Evolutionary conservation across 2,888 invertebrate species (phyloP).

Genomic region (Silvanus unidentatus): DNA sequence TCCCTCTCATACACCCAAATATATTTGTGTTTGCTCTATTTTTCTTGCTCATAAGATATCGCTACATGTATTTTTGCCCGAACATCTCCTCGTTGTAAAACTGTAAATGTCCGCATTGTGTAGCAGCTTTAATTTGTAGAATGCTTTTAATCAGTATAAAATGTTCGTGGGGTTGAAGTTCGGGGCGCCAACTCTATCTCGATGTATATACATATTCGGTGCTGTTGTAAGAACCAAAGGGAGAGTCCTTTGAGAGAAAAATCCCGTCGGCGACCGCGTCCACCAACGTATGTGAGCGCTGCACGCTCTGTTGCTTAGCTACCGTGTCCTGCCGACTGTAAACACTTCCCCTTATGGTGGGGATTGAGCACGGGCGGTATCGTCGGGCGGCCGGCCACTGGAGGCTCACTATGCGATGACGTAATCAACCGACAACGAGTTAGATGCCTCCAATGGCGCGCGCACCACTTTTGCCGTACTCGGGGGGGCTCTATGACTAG

Average conservation of each 20-base stretch:
- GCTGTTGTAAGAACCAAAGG: no score
- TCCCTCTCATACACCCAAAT: no score
- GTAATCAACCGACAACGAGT: slow-evolving; percentile 36
- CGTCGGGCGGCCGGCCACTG: slow-evolving; percentile 34
- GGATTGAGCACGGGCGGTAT: slow-evolving; percentile 29
- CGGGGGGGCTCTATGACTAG: slow-evolving; percentile 36
- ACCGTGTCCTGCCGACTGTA: slow-evolving; percentile 46
- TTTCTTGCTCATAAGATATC: no score
- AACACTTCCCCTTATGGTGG: slow-evolving; percentile 46
- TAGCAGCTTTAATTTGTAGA: no score
- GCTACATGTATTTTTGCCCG: no score
- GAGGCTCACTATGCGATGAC: slow-evolving; percentile 32
- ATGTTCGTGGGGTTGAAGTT: no score
- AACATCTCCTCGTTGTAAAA: no score
- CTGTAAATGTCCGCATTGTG: no score
- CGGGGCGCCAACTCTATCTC: no score
- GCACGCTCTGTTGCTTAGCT: slow-evolving; percentile 47
- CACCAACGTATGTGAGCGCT: slow-evolving; percentile 34
- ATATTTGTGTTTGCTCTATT: no score
- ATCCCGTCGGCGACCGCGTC: slow-evolving; percentile 17
- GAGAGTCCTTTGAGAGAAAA: slow-evolving; percentile 3
- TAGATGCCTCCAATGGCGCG: slow-evolving; percentile 45
- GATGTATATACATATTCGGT: no score
- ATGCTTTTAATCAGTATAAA: no score
- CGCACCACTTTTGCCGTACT: slow-evolving; percentile 31